Evolutionary conservation across 1,140 invertebrate species (phyloP).

Genomic region (Frieseomelitta varia): DNA sequence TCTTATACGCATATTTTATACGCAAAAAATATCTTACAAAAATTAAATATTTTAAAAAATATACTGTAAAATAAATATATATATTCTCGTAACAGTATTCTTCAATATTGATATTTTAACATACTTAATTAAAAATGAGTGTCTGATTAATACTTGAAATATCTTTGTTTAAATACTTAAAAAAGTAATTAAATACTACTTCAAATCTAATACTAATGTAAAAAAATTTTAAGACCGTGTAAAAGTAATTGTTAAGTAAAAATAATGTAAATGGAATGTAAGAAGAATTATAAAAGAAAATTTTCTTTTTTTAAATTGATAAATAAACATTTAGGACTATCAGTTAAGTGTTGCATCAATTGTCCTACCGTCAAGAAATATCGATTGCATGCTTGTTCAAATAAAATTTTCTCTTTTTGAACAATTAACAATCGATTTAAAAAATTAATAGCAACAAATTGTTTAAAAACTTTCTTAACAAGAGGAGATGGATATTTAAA

Average conservation of each 20-base stretch:
- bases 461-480: background rate
- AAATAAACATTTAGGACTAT: background rate
- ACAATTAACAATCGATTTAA: conserved; percentile 3
- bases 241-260: background rate
- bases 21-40: background rate
- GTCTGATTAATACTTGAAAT: background rate
- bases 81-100: background rate
- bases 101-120: background rate
- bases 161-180: background rate
- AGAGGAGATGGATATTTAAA: background rate
- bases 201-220: background rate
- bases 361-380: conserved; percentile 6
- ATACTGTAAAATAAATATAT: background rate
- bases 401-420: conserved; percentile 1
- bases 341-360: background rate
- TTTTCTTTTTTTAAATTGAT: background rate
- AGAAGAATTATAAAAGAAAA: background rate
- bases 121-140: background rate
- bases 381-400: background rate
- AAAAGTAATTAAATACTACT: background rate
- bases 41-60: background rate
- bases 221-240: background rate
- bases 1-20: background rate
- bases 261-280: background rate
- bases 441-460: background rate